These are phyloP conservation scores for Lepus townsendii DNA, from an alignment of 2,797 vertebrate genomes.

Conservation along the genomic window DNA sequence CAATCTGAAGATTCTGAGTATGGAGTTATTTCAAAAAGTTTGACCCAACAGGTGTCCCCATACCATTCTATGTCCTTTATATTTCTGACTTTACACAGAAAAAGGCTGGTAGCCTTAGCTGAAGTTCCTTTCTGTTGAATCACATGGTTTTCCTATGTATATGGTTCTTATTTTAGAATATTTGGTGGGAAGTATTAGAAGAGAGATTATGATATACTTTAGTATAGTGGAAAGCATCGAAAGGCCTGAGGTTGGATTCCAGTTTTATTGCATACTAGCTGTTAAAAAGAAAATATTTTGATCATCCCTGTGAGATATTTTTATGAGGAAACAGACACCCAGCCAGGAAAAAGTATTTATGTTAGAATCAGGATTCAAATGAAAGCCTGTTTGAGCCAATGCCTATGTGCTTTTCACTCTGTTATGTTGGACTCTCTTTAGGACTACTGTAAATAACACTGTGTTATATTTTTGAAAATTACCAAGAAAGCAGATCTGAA, in stretches of 20 bases:
- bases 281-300: slow-evolving; percentile 11
- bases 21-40: slow-evolving; percentile 39
- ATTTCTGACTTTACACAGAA: slow-evolving; percentile 22
- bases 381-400: slow-evolving; percentile 4
- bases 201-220: not conserved
- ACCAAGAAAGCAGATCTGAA: not conserved
- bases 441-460: not conserved
- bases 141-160: not conserved
- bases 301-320: slow-evolving; percentile 38
- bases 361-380: slow-evolving; percentile 26
- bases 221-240: not conserved
- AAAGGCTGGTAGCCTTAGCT: not conserved
- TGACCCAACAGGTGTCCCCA: not conserved
- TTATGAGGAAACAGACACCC: slow-evolving; percentile 34
- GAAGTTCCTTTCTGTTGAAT: not conserved
- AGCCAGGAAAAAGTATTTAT: slow-evolving; percentile 1
- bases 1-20: not conserved
- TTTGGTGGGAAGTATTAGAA: slow-evolving; percentile 7
- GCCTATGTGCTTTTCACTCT: not conserved
- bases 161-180: slow-evolving; percentile 30
- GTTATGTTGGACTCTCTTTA: slow-evolving; percentile 8
- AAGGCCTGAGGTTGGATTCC: not conserved
- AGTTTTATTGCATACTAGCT: slow-evolving; percentile 30
- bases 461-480: not conserved
- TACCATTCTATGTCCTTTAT: not conserved